A percentile compares a stretch with the other conserved stretches of the same genome.
Conservation (phyloP, 2,888 invertebrate genomes). For the Drosophila pseudotakahashii region DNA sequence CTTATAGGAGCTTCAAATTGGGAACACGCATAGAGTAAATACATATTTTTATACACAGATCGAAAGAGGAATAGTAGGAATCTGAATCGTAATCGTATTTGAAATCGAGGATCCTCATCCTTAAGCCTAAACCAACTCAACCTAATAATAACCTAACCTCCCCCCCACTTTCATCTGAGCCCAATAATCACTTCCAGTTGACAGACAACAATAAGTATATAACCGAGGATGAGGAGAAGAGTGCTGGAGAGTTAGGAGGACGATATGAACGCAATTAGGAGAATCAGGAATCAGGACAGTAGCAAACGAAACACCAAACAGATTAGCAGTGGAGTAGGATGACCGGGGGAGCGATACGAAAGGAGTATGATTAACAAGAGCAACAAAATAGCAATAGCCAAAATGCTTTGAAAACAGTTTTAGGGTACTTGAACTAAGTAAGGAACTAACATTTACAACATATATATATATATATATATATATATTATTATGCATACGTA, state of each 20-base stretch:
- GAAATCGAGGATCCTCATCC: slow-evolving; percentile 4
- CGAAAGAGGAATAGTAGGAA: slow-evolving; percentile 11
- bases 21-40: slow-evolving; percentile 49
- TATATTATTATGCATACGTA: slow-evolving; percentile 23
- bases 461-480: slow-evolving; percentile 31
- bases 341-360: slow-evolving; percentile 2
- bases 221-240: not conserved
- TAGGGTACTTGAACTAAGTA: slow-evolving; percentile 21
- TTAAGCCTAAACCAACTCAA: too few species aligned
- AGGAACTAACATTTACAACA: slow-evolving; percentile 33
- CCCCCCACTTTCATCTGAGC: not conserved
- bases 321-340: slow-evolving; percentile 4
- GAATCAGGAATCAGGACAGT: slow-evolving; percentile 30
- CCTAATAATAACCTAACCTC: not conserved
- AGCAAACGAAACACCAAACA: slow-evolving; percentile 32
- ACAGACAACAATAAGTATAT: slow-evolving; percentile 15
- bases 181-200: slow-evolving; percentile 8
- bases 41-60: slow-evolving; percentile 36
- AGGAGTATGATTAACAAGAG: slow-evolving; percentile 36
- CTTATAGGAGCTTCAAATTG: slow-evolving; percentile 72
- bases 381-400: slow-evolving; percentile 50
- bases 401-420: slow-evolving; percentile 46
- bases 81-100: not conserved
- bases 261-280: slow-evolving; percentile 5
- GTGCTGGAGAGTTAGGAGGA: not conserved